phyloP scores from a whole-genome alignment of 2,888 invertebrate species.

The Drosophila pseudotakahashii region DNA sequence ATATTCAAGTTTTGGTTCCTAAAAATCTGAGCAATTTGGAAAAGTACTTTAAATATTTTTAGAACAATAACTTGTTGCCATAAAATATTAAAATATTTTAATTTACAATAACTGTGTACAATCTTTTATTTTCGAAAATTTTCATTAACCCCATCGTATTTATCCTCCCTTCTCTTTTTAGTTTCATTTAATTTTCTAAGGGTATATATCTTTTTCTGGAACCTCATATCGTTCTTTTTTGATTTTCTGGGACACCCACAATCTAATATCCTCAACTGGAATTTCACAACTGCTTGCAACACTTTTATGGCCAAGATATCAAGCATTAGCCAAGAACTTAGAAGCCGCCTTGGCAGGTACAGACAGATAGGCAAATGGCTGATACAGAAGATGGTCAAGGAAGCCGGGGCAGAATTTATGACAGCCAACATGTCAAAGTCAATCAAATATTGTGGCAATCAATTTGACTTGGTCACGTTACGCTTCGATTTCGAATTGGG shows the following conservation, averaged over 20 bases:
- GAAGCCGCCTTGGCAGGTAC: conserved; percentile 16
- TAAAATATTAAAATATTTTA: no score
- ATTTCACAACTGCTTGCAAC: conserved; percentile 37
- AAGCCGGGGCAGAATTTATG: conserved; percentile 69
- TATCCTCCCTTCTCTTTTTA: no score
- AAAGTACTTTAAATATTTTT: background rate
- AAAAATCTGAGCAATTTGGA: background rate
- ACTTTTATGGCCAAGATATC: conserved; percentile 46
- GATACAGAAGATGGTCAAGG: conserved; percentile 12
- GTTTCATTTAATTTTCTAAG: background rate
- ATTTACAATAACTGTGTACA: no score
- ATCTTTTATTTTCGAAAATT: no score
- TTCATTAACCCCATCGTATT: no score
- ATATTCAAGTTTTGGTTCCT: background rate
- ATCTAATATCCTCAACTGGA: background rate
- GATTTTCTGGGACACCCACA: background rate
- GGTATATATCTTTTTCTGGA: background rate
- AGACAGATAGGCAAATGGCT: conserved; percentile 6
- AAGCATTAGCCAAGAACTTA: conserved; percentile 8
- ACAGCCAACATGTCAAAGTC: conserved; percentile 82
- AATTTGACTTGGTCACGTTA: conserved; percentile 73
- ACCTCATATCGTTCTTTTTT: background rate
- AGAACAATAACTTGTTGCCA: no score
- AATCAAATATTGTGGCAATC: conserved; percentile 82
- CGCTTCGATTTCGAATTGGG: conserved; percentile 59